Evolutionary conservation across 2,888 invertebrate genomes (phyloP).

Genomic region (Bombylius discolor): DNA sequence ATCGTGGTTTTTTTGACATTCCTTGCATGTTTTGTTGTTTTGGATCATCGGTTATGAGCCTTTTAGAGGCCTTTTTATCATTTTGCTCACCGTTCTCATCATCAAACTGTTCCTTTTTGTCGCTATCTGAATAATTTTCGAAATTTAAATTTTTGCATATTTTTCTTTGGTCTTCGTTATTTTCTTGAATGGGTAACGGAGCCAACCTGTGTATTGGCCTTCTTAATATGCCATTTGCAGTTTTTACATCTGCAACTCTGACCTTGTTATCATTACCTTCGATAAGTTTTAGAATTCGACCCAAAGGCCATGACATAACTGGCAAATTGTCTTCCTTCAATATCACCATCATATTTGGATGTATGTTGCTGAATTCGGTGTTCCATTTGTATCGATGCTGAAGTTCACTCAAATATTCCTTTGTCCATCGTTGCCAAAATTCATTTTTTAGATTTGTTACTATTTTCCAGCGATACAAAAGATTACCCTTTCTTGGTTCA

Average conservation of each 20-base stretch:
- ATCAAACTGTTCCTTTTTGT: no score
- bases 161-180: no score
- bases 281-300: background rate
- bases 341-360: background rate
- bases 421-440: no score
- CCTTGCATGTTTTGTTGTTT: no score
- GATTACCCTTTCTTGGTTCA: constrained; percentile 10
- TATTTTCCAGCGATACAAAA: constrained; percentile 19
- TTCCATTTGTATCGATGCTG: background rate
- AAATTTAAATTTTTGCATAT: no score
- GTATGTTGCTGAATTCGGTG: background rate
- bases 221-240: background rate
- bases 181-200: no score
- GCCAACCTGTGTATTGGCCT: background rate
- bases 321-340: background rate
- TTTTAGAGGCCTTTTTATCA: no score
- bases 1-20: no score
- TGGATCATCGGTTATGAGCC: no score
- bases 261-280: background rate
- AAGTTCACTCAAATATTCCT: background rate
- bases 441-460: no score
- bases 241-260: background rate
- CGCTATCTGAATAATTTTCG: no score
- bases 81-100: no score
- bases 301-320: background rate